Evolutionary conservation across 2,888 invertebrate genomes (phyloP), one percentile per base, ranked within the genome.

Genomic region (Bellardia pandia): DNA sequence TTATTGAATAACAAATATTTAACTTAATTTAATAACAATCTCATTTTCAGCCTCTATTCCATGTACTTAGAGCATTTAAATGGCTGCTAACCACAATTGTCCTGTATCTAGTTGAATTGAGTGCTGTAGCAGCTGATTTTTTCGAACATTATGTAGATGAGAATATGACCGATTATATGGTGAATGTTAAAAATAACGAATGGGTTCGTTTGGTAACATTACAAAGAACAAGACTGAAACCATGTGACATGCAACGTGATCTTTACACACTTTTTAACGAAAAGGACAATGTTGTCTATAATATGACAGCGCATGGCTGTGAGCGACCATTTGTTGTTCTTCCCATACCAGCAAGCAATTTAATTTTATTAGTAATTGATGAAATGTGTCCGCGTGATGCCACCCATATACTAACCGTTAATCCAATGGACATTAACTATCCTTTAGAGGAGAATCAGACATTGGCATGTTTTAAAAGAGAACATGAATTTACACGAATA

Each of bases 331-430:
- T 96, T 93, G 96, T 96, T 88, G 96, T 96, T 2, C 95, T 96
- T 89, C 95, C 96, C 60, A 96, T 98, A 84, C 96, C 96, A 85
- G 95, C 95, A 89, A 97, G 96, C 76, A 98, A 97, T 92, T 95
- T 98, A 94, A 94, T 98, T 83, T 94, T 98, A 90, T 94, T 98
- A 66, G 96, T 97, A 23, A 95, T 97, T n/a, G 96, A 97, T 91
- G 94, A 94, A 23, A 94, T 95, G 85, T 97, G 96, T 91, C 94
- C 94, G 78, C 94, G 94, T 3, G 95, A 95, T 69, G 94, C 94
- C 0, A 91, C 94, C 0, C 93, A 94, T 87, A 91, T 93, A 11
- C 91, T 94, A 2, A 94, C 94, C 0, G 92, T 93, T 13, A 91
- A 92, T 89, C 93, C 93, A 11, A 77, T 94, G 93, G 79, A 94